These are phyloP conservation scores for Chlorops oryzae DNA, from an alignment of 1,140 invertebrate species.

Conservation along the genomic window DNA sequence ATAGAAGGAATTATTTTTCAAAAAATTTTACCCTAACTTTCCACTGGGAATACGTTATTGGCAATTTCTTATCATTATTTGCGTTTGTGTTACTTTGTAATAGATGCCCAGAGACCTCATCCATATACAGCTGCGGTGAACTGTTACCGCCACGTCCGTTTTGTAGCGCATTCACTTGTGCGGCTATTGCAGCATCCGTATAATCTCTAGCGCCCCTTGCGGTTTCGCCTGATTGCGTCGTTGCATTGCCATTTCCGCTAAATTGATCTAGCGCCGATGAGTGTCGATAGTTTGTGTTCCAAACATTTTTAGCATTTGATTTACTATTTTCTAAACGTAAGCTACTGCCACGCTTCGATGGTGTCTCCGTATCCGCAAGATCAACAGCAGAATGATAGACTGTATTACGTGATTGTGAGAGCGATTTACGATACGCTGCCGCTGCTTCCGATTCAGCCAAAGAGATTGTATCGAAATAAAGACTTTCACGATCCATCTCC, in stretches of 20 bases:
- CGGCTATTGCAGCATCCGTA: slow-evolving; percentile 35
- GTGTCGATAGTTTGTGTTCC: slow-evolving; percentile 39
- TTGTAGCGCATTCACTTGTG: slow-evolving; percentile 33
- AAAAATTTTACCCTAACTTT: slow-evolving; percentile 43
- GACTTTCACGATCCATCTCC: slow-evolving; percentile 45
- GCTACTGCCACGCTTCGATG: slow-evolving; percentile 21
- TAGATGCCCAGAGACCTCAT: slow-evolving; percentile 48
- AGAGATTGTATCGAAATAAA: slow-evolving; percentile 45
- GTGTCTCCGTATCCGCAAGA: slow-evolving; percentile 32
- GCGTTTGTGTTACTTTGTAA: slow-evolving; percentile 44
- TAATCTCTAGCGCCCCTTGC: slow-evolving; percentile 18
- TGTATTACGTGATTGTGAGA: slow-evolving; percentile 44
- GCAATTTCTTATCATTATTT: slow-evolving; percentile 49
- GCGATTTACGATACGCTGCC: slow-evolving; percentile 40
- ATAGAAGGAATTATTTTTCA: slow-evolving; percentile 1
- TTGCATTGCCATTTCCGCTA: not conserved
- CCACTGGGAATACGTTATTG: slow-evolving; percentile 49
- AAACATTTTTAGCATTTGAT: slow-evolving; percentile 11
- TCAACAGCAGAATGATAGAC: slow-evolving; percentile 46
- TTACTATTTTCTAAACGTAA: slow-evolving; percentile 19
- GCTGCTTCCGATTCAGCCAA: slow-evolving; percentile 44
- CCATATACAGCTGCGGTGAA: slow-evolving; percentile 21
- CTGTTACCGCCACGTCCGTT: slow-evolving; percentile 27
- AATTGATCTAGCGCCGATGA: slow-evolving; percentile 39
- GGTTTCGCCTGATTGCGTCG: not conserved